Evolutionary conservation across 2,113 vertebrate species (phyloP).

Genomic region (Alectura lathami): DNA sequence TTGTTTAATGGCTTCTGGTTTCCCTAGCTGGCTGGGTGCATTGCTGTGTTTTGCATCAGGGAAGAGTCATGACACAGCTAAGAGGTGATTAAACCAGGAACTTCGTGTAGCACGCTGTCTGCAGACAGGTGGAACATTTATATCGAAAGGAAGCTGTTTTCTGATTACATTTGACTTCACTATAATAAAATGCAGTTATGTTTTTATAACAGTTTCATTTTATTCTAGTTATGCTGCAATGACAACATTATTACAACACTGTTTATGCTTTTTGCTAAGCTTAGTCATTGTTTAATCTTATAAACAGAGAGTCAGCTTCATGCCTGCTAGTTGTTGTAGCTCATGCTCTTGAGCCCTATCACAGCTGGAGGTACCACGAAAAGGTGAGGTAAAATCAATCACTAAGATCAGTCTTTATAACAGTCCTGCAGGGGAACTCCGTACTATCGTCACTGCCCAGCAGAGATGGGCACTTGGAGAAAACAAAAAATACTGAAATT

Average conservation of each 20-base stretch:
- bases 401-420: not conserved
- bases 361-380: not conserved
- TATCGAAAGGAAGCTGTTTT: conserved; percentile 2
- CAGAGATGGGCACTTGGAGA: not conserved
- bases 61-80: not conserved
- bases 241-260: conserved; percentile 21
- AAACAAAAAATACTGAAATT: not conserved
- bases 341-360: not conserved
- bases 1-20: not conserved
- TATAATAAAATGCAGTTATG: conserved; percentile 18
- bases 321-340: not conserved
- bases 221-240: conserved; percentile 14
- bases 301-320: conserved; percentile 3
- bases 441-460: not conserved
- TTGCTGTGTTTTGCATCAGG: conserved; percentile 2
- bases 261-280: conserved; percentile 23
- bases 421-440: not conserved
- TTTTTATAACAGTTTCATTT: conserved; percentile 44
- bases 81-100: not conserved
- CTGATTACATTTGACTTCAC: not conserved
- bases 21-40: not conserved
- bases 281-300: conserved; percentile 60
- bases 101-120: not conserved
- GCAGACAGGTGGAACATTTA: conserved; percentile 12
- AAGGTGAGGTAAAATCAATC: not conserved